Conservation (phyloP, 2,113 vertebrate genomes). For the Panthera uncia region DNA sequence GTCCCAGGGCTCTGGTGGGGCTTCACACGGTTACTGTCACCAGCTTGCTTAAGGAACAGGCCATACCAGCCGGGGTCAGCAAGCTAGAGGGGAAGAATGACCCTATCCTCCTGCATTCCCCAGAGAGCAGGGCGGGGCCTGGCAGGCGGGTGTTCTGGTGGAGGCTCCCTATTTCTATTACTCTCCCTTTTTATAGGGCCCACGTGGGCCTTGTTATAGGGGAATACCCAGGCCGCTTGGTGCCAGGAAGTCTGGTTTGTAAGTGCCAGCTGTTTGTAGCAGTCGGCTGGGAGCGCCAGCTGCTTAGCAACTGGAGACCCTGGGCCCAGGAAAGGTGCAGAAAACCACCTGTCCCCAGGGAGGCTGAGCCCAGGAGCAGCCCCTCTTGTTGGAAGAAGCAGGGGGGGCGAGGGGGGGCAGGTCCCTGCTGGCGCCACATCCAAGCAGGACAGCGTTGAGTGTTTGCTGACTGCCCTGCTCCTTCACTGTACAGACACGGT, state of each 20-base stretch:
- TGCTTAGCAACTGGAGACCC: neutral
- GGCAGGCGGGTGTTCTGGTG: rapidly evolving
- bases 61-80: neutral
- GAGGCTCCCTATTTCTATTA: neutral
- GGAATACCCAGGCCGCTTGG: neutral
- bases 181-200: neutral
- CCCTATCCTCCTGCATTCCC: too few relatives aligned
- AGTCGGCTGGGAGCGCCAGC: neutral
- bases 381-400: neutral
- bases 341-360: neutral
- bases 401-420: too few relatives aligned
- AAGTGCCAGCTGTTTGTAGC: neutral
- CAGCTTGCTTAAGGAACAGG: neutral
- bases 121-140: neutral
- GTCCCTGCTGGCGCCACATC: neutral
- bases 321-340: neutral
- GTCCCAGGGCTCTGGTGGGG: neutral
- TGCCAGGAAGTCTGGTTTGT: conserved; percentile 32
- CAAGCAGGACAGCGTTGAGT: neutral
- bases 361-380: neutral
- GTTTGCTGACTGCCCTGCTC: neutral
- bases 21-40: neutral
- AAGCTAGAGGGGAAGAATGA: too few relatives aligned
- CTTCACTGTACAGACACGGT: neutral
- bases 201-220: neutral